Conservation (phyloP, 2,888 invertebrate genomes). For the Campaea margaritaria region DNA sequence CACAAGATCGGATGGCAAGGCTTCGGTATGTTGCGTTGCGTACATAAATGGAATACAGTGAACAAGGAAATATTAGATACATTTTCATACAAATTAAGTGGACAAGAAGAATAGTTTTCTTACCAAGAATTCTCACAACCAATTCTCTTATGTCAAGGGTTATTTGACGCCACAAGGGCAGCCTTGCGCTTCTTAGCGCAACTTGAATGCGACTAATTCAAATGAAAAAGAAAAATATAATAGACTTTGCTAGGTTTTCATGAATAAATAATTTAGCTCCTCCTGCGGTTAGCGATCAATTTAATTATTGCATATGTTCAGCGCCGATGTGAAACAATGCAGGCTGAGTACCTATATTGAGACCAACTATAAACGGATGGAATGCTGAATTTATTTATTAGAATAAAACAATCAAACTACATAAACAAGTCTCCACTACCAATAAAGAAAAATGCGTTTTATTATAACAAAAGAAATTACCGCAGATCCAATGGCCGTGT, state of each 20-base stretch:
- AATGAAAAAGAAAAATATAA: not conserved
- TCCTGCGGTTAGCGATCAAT: constrained; percentile 23
- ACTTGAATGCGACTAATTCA: too few relatives aligned
- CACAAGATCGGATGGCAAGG: constrained; percentile 25
- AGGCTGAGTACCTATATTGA: constrained; percentile 6
- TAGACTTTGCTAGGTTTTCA: not conserved
- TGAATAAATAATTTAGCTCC: constrained; percentile 20
- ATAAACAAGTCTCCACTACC: not conserved
- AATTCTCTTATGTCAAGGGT: too few relatives aligned
- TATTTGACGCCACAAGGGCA: not conserved
- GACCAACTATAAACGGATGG: constrained; percentile 1
- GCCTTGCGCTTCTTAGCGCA: not conserved
- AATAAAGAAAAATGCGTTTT: not conserved
- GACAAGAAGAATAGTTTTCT: not conserved
- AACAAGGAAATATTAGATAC: too few relatives aligned
- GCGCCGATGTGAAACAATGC: constrained; percentile 18
- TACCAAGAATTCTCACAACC: not conserved
- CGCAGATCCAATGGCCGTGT: too few relatives aligned
- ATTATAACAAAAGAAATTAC: not conserved
- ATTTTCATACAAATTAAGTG: not conserved
- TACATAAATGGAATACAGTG: constrained; percentile 12
- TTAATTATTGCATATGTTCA: constrained; percentile 25
- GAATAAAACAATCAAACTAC: not conserved
- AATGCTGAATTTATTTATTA: constrained; percentile 9
- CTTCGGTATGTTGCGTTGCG: too few relatives aligned